Conservation (phyloP, 2,888 invertebrate genomes). For the Dascillus cervinus region DNA sequence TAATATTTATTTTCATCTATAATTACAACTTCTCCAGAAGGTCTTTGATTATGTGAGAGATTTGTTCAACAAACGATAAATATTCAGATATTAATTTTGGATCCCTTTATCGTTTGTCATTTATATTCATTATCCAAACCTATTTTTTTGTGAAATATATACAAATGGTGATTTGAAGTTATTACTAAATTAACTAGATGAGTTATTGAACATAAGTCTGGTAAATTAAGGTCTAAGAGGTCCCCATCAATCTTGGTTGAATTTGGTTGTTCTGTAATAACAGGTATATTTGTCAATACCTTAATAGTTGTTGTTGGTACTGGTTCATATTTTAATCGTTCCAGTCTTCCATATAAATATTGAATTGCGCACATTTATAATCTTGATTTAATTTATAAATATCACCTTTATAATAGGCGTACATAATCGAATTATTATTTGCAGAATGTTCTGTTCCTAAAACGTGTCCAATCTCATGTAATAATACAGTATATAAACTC, state of each 20-base stretch:
- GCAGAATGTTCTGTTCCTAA: conserved; percentile 11
- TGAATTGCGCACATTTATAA: conserved; percentile 11
- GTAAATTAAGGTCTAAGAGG: too few relatives aligned
- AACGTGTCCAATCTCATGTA: conserved; percentile 8
- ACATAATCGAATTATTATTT: conserved; percentile 12
- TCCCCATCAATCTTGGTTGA: too few relatives aligned
- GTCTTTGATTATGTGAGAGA: conserved; percentile 1
- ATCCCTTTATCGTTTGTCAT: too few relatives aligned
- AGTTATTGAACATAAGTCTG: too few relatives aligned
- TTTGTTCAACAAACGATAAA: too few relatives aligned
- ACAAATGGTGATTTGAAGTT: too few relatives aligned
- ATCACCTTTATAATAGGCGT: conserved; percentile 10
- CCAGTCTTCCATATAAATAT: conserved; percentile 12
- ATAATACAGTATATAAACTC: conserved; percentile 9
- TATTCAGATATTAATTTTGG: too few relatives aligned
- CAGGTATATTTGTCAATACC: conserved; percentile 1
- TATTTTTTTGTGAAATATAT: too few relatives aligned
- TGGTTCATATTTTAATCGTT: conserved; percentile 14
- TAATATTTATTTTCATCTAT: conserved; percentile 9
- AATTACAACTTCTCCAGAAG: conserved; percentile 1
- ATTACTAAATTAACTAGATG: too few relatives aligned
- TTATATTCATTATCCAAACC: too few relatives aligned
- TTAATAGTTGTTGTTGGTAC: conserved; percentile 13
- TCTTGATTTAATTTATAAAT: conserved; percentile 12
- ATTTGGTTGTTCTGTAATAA: too few relatives aligned